Percentiles rank a stretch among this genome's conserved stretches.
Evolutionary conservation across 1,140 invertebrate species (phyloP).

Genomic region (Helicorthomorpha holstii): DNA sequence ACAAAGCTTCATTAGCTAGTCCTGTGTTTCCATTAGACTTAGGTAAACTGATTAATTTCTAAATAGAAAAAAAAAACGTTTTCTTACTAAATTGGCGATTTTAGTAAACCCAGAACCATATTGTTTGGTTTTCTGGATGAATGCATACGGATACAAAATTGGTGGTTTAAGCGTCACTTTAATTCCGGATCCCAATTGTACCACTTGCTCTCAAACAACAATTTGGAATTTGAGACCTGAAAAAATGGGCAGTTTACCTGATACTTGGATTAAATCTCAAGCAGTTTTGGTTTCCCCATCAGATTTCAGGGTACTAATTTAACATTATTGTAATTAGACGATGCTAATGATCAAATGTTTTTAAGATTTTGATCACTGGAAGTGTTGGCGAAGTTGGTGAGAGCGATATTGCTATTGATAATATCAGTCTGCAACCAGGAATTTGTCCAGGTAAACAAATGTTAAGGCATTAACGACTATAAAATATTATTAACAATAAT

Average conservation of each 20-base stretch:
- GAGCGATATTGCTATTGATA: conserved; percentile 6
- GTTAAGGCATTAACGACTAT: background rate
- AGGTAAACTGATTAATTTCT: background rate
- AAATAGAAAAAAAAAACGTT: no score
- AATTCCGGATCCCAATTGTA: background rate
- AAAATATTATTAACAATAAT: background rate
- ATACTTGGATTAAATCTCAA: background rate
- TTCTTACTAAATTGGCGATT: no score
- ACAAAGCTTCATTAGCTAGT: background rate
- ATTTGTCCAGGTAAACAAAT: conserved; percentile 5
- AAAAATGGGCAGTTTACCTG: background rate
- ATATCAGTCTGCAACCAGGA: conserved; percentile 5
- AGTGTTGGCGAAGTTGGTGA: background rate
- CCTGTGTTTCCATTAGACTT: background rate
- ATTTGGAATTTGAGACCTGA: background rate
- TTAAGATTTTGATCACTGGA: conserved; percentile 5
- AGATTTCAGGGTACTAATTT: background rate
- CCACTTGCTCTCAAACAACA: background rate
- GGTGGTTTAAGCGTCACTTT: background rate
- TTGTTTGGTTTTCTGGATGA: conserved; percentile 7
- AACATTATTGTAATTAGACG: background rate
- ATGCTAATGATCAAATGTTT: background rate
- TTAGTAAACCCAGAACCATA: background rate
- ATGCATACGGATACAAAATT: background rate
- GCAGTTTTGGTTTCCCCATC: background rate